These are phyloP conservation scores for Dolichotis patagonum DNA, from an alignment of 2,113 vertebrate species.

Conservation along the genomic window DNA sequence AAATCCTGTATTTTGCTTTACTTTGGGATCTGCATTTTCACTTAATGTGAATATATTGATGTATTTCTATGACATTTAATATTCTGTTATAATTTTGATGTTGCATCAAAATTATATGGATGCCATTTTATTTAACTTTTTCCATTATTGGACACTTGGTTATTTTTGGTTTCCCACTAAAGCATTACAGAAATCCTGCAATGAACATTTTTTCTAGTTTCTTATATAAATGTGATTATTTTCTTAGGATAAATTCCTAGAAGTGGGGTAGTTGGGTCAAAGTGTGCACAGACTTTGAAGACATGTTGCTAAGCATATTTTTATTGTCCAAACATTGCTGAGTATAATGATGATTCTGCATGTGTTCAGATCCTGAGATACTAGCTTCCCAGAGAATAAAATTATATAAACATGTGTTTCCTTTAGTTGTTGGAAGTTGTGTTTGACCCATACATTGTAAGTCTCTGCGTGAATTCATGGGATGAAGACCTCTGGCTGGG, in stretches of 20 bases:
- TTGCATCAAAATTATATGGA: background rate
- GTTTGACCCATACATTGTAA: background rate
- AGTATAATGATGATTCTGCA: background rate
- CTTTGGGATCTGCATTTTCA: background rate
- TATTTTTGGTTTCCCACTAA: background rate
- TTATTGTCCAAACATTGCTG: background rate
- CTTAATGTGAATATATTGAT: background rate
- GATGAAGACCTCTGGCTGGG: background rate
- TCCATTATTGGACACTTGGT: background rate
- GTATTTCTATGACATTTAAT: background rate
- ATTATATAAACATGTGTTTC: background rate
- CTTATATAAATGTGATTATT: background rate
- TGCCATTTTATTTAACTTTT: background rate
- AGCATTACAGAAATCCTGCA: background rate
- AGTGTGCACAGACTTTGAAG: background rate
- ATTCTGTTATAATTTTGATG: background rate
- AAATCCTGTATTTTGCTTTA: background rate
- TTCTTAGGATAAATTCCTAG: constrained; percentile 22
- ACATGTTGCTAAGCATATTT: background rate
- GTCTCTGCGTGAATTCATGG: background rate
- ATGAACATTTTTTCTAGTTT: background rate
- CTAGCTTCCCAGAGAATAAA: background rate
- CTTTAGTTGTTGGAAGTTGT: background rate
- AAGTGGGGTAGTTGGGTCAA: background rate
- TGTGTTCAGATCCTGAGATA: background rate